Evolutionary conservation across 2,113 vertebrate species (phyloP), one percentile per base, ranked within the genome.

Genomic region (Chloropsis cyanopogon): DNA sequence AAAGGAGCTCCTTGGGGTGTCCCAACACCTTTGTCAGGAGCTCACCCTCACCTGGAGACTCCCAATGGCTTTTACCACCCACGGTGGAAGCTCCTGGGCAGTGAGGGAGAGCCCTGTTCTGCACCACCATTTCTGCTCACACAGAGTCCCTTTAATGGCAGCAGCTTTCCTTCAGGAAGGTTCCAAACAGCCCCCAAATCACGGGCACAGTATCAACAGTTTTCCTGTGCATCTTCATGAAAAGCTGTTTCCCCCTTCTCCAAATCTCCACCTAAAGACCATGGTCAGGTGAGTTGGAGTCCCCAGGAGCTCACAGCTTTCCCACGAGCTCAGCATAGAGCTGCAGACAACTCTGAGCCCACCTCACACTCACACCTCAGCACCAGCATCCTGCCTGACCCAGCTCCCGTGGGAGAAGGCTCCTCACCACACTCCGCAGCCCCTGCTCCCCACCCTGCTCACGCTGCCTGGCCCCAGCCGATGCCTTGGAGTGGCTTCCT

Each of bases 391-490:
- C n/a, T 47, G 63, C 72, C 54, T 2, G 18, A 11, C 23, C 46
- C 68, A 71, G 26, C 11, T 86, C 42, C 75, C 0, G 0, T 0
- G 3, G 25, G 59, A 46, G n/a, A 7, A 29, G 1, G 6, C 42
- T 80, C 71, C 46, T 65, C 54, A 6, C 16, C 0, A 0, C 8
- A 1, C 1, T 8, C 46, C 29, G 46, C 81, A 57, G 44, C 8
- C 23, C 35, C 47, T 20, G 39, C 42, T 81, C 12, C 41, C 37
- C 28, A 14, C n/a, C 35, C 46, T 17, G 15, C 20, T 57, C 63
- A 3, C 0, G 0, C 3, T 39, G 44, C 19, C 57, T 41, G 75
- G n/a, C 25, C 25, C 33, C 0, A 0, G 8, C 44, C 25, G 44
- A 39, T 9, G 29, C 46, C 37, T 26, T n/a, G 37, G 59, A 52